Conservation (phyloP, 1,140 invertebrate genomes). For the Atta cephalotes region DNA sequence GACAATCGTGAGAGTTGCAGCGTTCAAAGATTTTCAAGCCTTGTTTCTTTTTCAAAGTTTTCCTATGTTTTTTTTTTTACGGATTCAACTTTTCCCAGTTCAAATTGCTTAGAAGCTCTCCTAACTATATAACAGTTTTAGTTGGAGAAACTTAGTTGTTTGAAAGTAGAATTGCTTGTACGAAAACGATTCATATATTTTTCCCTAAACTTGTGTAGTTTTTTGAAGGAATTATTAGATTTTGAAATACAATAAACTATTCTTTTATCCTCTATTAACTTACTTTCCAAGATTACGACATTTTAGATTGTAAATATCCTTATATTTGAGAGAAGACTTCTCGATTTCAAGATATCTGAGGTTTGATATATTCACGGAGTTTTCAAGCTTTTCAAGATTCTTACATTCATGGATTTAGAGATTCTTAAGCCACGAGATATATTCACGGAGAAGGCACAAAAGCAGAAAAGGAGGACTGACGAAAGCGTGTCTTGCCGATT, state of each 20-base stretch:
- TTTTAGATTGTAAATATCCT: not conserved
- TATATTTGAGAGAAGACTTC: not conserved
- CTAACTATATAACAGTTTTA: conserved; percentile 42
- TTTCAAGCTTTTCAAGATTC: conserved; percentile 5
- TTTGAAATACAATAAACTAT: conserved; percentile 1
- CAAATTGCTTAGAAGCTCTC: conserved; percentile 17
- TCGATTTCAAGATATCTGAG: not conserved
- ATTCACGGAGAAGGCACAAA: conserved; percentile 7
- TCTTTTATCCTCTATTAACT: conserved; percentile 5
- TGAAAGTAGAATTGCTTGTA: conserved; percentile 33
- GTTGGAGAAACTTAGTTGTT: conserved; percentile 13
- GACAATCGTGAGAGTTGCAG: not conserved
- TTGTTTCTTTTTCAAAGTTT: not conserved
- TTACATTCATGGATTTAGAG: conserved; percentile 36
- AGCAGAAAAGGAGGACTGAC: conserved; percentile 21
- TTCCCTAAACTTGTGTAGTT: not conserved
- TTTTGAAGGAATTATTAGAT: conserved; percentile 24
- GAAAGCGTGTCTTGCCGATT: conserved; percentile 35
- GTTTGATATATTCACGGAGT: conserved; percentile 7
- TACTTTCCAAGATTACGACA: not conserved
- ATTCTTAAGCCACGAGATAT: conserved; percentile 38
- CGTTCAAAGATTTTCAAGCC: not conserved
- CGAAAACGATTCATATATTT: conserved; percentile 24
- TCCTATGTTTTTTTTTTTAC: not conserved
- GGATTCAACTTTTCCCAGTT: conserved; percentile 14